These are phyloP conservation scores for Epinephelus malabaricus DNA, from an alignment of 2,797 vertebrate species.

Conservation along the genomic window DNA sequence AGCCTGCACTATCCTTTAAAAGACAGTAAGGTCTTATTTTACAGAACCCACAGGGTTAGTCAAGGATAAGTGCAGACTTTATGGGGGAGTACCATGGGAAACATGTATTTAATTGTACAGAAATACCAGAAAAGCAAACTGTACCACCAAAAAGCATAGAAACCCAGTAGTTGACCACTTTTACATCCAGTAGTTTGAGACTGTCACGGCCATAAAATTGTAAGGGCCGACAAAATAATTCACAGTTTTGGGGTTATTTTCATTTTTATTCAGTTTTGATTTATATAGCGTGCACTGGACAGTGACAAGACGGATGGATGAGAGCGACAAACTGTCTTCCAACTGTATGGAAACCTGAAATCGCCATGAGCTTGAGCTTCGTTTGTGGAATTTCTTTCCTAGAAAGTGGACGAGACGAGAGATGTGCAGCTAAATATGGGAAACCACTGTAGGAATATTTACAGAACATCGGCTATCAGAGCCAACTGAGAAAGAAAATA, in stretches of 20 bases:
- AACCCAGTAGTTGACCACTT: slow-evolving; percentile 58
- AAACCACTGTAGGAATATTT: slow-evolving; percentile 4
- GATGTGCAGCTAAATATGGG: slow-evolving; percentile 29
- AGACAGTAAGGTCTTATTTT: slow-evolving; percentile 63
- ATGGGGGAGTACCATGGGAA: slow-evolving; percentile 54
- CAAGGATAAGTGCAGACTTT: slow-evolving; percentile 71
- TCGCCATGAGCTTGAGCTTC: not conserved
- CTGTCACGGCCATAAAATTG: slow-evolving; percentile 54
- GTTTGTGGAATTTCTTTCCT: slow-evolving; percentile 20
- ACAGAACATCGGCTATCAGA: not conserved
- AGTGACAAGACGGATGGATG: slow-evolving; percentile 43
- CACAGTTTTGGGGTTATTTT: slow-evolving; percentile 59
- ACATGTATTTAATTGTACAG: slow-evolving; percentile 73
- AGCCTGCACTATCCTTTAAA: slow-evolving; percentile 35
- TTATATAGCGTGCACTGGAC: slow-evolving; percentile 39
- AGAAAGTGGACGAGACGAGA: slow-evolving; percentile 19
- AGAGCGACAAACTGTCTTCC: slow-evolving; percentile 29
- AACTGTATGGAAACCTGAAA: slow-evolving; percentile 38
- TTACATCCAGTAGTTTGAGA: slow-evolving; percentile 65
- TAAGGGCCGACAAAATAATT: slow-evolving; percentile 64
- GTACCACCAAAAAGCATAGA: slow-evolving; percentile 48
- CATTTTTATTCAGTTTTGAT: slow-evolving; percentile 51
- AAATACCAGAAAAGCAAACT: slow-evolving; percentile 72
- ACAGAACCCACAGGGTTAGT: slow-evolving; percentile 66
- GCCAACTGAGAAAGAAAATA: not conserved